A percentile compares a stretch with the other conserved stretches of the same genome.
Evolutionary conservation across 2,113 vertebrate species (phyloP).

Genomic region (Anas platyrhynchos): DNA sequence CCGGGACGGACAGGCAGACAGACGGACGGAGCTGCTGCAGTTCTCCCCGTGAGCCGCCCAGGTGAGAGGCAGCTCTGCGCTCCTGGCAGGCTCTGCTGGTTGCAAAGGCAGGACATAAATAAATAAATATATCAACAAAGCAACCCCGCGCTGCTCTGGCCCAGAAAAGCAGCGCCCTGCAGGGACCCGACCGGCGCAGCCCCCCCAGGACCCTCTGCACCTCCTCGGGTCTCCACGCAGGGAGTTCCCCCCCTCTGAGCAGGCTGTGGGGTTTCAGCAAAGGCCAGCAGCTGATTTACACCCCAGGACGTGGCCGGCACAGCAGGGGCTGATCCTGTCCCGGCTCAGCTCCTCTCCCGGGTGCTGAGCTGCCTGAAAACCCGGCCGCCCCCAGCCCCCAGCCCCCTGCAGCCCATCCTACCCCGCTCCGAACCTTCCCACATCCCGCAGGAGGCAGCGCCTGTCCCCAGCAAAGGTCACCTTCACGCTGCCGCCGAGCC

Average conservation of each 20-base stretch:
- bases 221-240: not conserved
- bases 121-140: not conserved
- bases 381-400: not conserved
- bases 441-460: conserved; percentile 19
- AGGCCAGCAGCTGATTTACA: not conserved
- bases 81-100: not conserved
- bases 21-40: not conserved
- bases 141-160: not conserved
- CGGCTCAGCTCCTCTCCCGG: not conserved
- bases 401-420: not conserved
- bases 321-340: not conserved
- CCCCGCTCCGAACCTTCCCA: not conserved
- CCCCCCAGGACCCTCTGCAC: not conserved
- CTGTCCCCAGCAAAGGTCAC: conserved; percentile 68
- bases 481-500: conserved; percentile 49
- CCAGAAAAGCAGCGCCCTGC: not conserved
- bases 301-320: not conserved
- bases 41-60: not conserved
- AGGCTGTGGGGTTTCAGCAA: not conserved
- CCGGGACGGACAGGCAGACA: not conserved
- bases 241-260: not conserved
- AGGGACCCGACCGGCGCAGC: not conserved
- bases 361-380: not conserved
- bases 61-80: not conserved
- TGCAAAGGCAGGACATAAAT: not conserved